These are phyloP conservation scores for Frieseomelitta varia DNA, from an alignment of 1,140 invertebrate genomes.

Conservation along the genomic window DNA sequence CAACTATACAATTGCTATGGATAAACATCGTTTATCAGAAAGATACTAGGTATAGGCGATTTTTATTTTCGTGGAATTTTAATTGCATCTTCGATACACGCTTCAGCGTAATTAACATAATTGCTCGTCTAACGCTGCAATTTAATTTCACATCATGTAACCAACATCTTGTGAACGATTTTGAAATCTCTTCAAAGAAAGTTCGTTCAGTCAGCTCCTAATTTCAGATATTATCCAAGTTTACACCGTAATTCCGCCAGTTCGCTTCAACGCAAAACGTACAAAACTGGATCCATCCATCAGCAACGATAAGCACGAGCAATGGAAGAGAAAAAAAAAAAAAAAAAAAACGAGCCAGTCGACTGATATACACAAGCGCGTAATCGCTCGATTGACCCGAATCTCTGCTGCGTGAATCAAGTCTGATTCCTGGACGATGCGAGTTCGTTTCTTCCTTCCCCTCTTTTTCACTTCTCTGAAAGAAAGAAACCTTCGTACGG, in stretches of 20 bases:
- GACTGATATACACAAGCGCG: background rate
- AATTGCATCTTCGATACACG: background rate
- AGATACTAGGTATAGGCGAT: background rate
- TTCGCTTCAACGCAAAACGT: background rate
- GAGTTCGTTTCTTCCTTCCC: no score
- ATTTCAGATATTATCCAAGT: background rate
- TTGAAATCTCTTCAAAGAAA: background rate
- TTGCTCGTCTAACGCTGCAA: no score
- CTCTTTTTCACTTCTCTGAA: background rate
- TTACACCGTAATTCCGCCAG: background rate
- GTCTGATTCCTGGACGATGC: background rate
- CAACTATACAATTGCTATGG: background rate
- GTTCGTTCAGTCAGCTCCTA: background rate
- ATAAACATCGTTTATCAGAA: background rate
- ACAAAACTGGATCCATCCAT: background rate
- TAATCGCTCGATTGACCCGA: constrained; percentile 23
- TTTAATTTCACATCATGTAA: no score
- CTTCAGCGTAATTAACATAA: no score
- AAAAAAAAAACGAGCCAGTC: no score
- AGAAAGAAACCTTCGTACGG: background rate
- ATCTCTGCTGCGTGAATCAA: constrained; percentile 1
- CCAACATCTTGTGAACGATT: background rate
- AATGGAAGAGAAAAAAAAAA: background rate
- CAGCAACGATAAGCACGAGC: background rate
- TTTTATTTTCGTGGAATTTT: background rate